Base-by-base conservation (phyloP, 1,140 invertebrate genomes). In the Pachypsylla venusta region DNA sequence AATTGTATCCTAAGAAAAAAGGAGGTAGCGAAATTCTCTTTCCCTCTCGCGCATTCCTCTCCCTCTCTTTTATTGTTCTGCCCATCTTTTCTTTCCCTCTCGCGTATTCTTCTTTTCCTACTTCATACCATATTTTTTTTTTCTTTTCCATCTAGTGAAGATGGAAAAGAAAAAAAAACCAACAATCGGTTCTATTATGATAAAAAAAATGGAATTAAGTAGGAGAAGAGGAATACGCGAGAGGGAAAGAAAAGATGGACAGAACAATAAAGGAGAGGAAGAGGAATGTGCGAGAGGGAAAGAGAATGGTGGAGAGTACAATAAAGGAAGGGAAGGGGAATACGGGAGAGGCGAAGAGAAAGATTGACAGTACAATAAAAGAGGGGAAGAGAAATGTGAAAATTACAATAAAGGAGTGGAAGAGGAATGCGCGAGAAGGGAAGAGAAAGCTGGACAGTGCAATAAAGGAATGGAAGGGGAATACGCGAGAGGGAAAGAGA, bases 261-360 rank as follows among this genome's bases (percentile, higher is more conserved):
- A 57, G 24, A 25, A 22, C n/a, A 26, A 39, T 14, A 25, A 28
- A 57, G 56, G 22, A 14, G 35, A 25, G 35, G 35, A 25, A 42
- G 35, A 35, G 22, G 56, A 22, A 42, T 25, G 35, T 16, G 28
- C 16, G 30, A 28, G 10, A 7, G n/a, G 35, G 35, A 28, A 14
- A 57, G 28, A 54, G n/a, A 16, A 35, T 27, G 56, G 22, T 16
- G 25, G 35, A 58, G 57, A 48, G 42, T 22, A 55, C 19, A 26
- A 26, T 24, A 25, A 25, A 25, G 39, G 39, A 13, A 58, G 25
- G n/a, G 39, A 25, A 4, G 39, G 39, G 35, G 42, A 58, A 22
- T 20, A 25, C 3, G 2, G 10, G 39, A 58, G 42, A 35, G 42
- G 40, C 16, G n/a, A 48, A 24, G 40, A 58, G 57, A 54, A 10